Evolutionary conservation across 2,888 invertebrate genomes (phyloP), one percentile per base, ranked within the genome.

Genomic region (Maniola hyperantus): DNA sequence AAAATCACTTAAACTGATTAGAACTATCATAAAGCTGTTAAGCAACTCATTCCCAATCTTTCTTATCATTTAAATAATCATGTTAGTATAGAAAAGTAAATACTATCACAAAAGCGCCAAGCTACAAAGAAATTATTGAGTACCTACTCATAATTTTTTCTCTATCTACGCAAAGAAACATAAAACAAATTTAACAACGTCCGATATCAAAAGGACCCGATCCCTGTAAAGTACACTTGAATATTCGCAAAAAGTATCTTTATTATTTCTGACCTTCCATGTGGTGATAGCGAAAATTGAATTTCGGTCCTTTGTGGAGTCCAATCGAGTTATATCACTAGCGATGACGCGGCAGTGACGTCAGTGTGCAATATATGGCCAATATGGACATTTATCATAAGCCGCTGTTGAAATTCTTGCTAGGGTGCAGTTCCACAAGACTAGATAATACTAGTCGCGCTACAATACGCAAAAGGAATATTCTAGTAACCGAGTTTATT

Each of bases 261-360:
- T 58, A 62, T 58, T 58, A 62, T 57, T 62, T 64, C 59, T 70
- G 67, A 64, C 64, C 70, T 58, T 55, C 51, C 65, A 58, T 44
- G 67, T 59, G 64, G 60, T 71, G 64, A 64, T 70, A 70, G 67
- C 57, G 66, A 58, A 68, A 71, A 71, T 71, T 70, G 70, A 71
- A 70, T 71, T 70, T 71, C 57, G 65, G 64, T 64, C 66, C 71
- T 68, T 62, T 67, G 66, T 68, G 61, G 54, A 67, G 64, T 66
- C 58, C 66, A 70, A 70, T 71, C 66, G 70, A 68, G 67, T 71
- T 71, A 68, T 66, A 58, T 61, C 64, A 60, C 60, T 59, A 64
- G 46, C 65, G 59, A 67, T 63, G 70, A 68, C 66, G 70, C 51
- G 54, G 67, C 57, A 55, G 64, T 64, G 64, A 70, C 63, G 67